phyloP scores from a whole-genome alignment of 2,888 invertebrate species.

The Acholoe squamosa region DNA sequence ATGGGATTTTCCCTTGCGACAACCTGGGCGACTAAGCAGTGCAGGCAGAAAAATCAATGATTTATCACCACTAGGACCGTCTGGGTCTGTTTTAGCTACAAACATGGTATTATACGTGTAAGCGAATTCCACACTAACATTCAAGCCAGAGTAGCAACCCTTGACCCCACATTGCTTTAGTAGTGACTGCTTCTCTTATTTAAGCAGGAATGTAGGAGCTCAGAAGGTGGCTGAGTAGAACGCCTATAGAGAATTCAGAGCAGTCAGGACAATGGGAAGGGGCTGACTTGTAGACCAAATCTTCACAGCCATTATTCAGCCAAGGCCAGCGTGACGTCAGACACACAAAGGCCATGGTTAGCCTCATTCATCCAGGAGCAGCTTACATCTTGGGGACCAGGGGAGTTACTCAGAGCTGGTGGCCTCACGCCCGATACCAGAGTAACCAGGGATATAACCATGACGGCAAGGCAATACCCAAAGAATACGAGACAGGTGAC shows the following conservation, averaged over 20 bases:
- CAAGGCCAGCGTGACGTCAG: not conserved
- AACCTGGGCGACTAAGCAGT: no score
- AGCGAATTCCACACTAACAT: no score
- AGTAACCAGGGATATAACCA: no score
- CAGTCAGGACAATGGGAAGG: conserved; percentile 3
- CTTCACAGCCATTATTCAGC: not conserved
- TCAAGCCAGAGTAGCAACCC: no score
- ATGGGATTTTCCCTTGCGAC: no score
- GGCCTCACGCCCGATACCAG: not conserved
- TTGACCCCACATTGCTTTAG: not conserved
- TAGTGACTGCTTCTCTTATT: not conserved
- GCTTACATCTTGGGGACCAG: no score
- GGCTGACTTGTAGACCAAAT: not conserved
- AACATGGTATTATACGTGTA: no score
- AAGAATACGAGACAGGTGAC: no score
- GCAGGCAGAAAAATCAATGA: no score
- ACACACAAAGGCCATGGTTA: not conserved
- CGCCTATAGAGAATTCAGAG: not conserved
- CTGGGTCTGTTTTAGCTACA: no score
- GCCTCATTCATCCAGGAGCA: not conserved
- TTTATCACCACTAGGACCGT: no score
- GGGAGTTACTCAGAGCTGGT: not conserved
- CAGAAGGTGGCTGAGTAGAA: not conserved
- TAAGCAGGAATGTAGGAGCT: not conserved
- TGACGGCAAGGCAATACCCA: no score